Conservation (phyloP, 2,888 invertebrate species). For the Lochmaea crataegi region DNA sequence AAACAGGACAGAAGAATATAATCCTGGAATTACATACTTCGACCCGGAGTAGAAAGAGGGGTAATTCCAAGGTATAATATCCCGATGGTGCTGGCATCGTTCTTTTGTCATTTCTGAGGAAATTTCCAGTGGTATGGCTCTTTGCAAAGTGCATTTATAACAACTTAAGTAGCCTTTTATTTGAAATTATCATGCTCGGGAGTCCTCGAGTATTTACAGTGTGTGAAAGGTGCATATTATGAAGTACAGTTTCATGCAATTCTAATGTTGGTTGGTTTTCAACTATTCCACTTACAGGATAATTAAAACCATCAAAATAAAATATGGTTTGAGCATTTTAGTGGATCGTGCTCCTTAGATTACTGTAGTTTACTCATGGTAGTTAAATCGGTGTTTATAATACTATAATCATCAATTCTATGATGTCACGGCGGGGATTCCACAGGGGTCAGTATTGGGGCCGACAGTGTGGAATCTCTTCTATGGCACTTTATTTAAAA, state of each 20-base stretch:
- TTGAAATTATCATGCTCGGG: slow-evolving; percentile 44
- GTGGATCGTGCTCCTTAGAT: no score
- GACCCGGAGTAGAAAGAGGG: neutral
- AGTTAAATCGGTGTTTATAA: no score
- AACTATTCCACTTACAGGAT: no score
- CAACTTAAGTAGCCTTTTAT: slow-evolving; percentile 40
- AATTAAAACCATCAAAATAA: no score
- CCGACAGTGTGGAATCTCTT: no score
- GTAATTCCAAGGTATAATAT: slow-evolving; percentile 20
- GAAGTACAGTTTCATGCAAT: neutral
- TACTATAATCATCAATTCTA: no score
- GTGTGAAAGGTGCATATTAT: slow-evolving; percentile 1
- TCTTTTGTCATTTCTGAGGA: slow-evolving; percentile 31
- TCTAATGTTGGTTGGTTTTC: no score
- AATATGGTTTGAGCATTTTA: no score
- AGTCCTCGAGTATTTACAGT: slow-evolving; percentile 24
- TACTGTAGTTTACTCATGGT: no score
- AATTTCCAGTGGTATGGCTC: slow-evolving; percentile 36
- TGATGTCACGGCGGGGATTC: no score
- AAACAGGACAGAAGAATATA: slow-evolving; percentile 14
- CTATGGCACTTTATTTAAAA: no score
- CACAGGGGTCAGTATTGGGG: no score
- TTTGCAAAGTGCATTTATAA: slow-evolving; percentile 40
- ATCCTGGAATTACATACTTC: slow-evolving; percentile 15
- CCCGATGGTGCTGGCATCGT: slow-evolving; percentile 22